Percentiles rank a stretch among this genome's conserved stretches.
Conservation (phyloP, 2,888 invertebrate species). For the Stenodera caucasica region DNA sequence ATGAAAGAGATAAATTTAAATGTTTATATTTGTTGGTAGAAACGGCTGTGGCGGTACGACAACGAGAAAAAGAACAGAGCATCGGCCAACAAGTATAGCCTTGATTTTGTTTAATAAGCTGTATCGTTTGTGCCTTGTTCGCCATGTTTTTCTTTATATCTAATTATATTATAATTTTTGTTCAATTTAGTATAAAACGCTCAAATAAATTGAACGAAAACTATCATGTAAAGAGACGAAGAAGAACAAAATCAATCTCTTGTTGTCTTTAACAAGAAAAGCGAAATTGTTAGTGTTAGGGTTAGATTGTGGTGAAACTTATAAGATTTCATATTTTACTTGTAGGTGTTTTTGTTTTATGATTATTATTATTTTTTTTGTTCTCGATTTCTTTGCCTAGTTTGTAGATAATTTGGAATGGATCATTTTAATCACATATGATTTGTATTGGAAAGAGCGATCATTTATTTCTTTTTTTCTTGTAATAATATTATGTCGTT, state of each 20-base stretch:
- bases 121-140: conserved; percentile 26
- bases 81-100: conserved; percentile 41
- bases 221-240: background rate
- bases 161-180: background rate
- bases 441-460: conserved; percentile 32
- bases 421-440: conserved; percentile 19
- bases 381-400: background rate
- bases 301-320: background rate
- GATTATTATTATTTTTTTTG: conserved; percentile 4
- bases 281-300: background rate
- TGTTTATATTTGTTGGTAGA: conserved; percentile 47
- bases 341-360: conserved; percentile 18
- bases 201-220: background rate
- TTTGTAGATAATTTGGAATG: conserved; percentile 17
- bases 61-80: conserved; percentile 46
- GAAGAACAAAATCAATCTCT: background rate
- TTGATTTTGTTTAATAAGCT: background rate
- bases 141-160: background rate
- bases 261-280: too few relatives aligned
- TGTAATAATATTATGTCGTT: background rate
- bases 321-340: conserved; percentile 18
- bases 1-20: conserved; percentile 47
- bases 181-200: background rate
- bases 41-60: conserved; percentile 47
- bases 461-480: conserved; percentile 16